Conservation (phyloP, 1,140 invertebrate genomes). For the Drosophila virilis region DNA sequence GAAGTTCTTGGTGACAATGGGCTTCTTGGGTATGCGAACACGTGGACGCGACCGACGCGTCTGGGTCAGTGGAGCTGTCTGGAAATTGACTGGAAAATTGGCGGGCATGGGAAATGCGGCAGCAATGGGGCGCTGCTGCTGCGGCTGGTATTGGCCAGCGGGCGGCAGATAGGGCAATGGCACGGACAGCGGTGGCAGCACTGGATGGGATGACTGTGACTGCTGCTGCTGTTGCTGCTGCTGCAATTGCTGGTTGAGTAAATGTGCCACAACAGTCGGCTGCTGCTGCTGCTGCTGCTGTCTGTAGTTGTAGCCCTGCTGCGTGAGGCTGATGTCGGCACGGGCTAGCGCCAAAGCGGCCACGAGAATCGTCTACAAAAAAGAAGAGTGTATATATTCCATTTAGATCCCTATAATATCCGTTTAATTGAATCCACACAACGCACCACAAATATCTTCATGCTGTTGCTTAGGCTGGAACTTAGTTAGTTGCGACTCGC, state of each 20-base stretch:
- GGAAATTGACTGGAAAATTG: conserved; percentile 68
- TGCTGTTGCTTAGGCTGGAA: conserved; percentile 68
- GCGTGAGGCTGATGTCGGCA: conserved; percentile 73
- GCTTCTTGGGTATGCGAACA: conserved; percentile 65
- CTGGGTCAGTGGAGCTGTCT: conserved; percentile 63
- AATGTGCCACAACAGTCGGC: conserved; percentile 58
- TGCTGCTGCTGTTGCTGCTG: conserved; percentile 44
- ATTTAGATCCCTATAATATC: no score
- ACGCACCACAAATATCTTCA: conserved; percentile 84
- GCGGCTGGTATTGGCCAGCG: conserved; percentile 47
- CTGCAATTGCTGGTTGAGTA: conserved; percentile 67
- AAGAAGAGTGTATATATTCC: neutral
- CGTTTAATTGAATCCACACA: conserved; percentile 18
- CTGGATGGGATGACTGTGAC: conserved; percentile 51
- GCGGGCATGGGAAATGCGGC: conserved; percentile 67
- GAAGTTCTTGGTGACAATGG: conserved; percentile 82
- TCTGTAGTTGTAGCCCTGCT: conserved; percentile 71
- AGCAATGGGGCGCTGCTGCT: conserved; percentile 13
- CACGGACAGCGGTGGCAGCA: conserved; percentile 54
- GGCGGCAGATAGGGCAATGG: conserved; percentile 65
- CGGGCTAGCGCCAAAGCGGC: conserved; percentile 52
- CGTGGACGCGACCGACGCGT: conserved; percentile 70
- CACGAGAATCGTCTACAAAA: conserved; percentile 65
- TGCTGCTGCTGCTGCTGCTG: conserved; percentile 45
- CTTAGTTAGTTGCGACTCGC: conserved; percentile 60